Evolutionary conservation across 2,797 vertebrate genomes (phyloP).

Genomic region (Pristis pectinata): DNA sequence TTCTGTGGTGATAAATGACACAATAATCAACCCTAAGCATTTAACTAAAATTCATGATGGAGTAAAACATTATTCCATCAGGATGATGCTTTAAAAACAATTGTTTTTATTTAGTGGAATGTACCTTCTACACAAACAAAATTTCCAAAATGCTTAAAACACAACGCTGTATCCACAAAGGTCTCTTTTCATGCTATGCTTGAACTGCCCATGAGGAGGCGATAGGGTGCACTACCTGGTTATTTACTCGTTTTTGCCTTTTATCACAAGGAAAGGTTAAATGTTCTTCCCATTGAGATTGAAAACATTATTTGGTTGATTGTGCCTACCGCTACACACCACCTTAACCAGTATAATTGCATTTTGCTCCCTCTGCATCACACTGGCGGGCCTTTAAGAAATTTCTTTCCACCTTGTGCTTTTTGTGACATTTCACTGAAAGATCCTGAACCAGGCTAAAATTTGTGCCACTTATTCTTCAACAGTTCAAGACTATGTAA

Average conservation of each 20-base stretch:
- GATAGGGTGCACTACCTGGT: neutral
- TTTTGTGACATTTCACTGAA: neutral
- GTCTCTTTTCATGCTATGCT: neutral
- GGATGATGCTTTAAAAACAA: neutral
- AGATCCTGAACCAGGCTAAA: neutral
- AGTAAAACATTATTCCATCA: neutral
- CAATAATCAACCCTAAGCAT: neutral
- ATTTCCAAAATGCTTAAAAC: neutral
- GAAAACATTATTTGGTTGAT: neutral
- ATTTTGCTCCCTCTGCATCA: neutral
- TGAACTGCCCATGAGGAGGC: neutral
- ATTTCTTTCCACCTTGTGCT: neutral
- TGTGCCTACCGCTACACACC: neutral
- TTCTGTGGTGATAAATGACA: neutral
- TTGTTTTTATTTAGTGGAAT: neutral
- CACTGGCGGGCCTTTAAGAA: too few relatives aligned
- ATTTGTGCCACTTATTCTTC: neutral
- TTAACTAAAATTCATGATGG: neutral
- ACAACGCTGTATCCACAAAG: neutral
- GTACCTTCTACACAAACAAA: neutral
- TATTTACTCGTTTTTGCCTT: neutral
- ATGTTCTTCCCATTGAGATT: neutral
- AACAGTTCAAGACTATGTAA: neutral
- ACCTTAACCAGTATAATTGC: too few relatives aligned
- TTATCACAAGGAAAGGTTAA: neutral